Evolutionary conservation across 1,140 invertebrate genomes (phyloP).

Genomic region (Drosophila bocki): DNA sequence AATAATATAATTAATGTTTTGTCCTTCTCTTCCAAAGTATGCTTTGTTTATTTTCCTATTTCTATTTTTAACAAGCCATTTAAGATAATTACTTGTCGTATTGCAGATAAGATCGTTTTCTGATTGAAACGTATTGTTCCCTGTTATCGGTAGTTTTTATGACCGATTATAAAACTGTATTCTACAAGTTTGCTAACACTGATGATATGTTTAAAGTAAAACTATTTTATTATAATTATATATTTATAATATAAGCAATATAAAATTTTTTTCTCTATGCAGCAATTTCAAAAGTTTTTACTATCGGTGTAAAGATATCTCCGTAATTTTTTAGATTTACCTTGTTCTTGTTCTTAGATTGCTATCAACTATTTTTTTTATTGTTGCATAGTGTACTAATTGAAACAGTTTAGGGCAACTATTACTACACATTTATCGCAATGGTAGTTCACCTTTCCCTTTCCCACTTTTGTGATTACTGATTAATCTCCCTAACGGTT

Average conservation of each 20-base stretch:
- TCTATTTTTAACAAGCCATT: constrained; percentile 11
- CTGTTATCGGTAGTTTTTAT: constrained; percentile 12
- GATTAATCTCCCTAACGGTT: constrained; percentile 60
- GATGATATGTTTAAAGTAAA: neutral
- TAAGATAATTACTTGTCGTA: constrained; percentile 10
- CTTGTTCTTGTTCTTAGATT: neutral
- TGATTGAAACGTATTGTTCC: constrained; percentile 1
- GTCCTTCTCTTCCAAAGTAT: neutral
- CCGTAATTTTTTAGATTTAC: too few relatives aligned
- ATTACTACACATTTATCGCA: constrained; percentile 65
- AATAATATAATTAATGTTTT: neutral
- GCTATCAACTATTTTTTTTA: constrained; percentile 11
- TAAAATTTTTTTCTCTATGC: neutral
- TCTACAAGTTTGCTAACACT: neutral
- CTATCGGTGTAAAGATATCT: neutral
- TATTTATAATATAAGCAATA: too few relatives aligned
- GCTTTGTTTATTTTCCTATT: neutral
- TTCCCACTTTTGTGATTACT: constrained; percentile 5
- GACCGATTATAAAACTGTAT: constrained; percentile 15
- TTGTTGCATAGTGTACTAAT: constrained; percentile 30
- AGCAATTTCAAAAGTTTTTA: too few relatives aligned
- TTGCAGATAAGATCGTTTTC: constrained; percentile 15
- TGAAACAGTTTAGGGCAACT: constrained; percentile 11
- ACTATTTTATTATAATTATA: too few relatives aligned
- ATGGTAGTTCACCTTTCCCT: constrained; percentile 3